Evolutionary conservation across 1,140 invertebrate species (phyloP), one percentile per base, ranked within the genome.

Genomic region (Sycophaga agraensis): DNA sequence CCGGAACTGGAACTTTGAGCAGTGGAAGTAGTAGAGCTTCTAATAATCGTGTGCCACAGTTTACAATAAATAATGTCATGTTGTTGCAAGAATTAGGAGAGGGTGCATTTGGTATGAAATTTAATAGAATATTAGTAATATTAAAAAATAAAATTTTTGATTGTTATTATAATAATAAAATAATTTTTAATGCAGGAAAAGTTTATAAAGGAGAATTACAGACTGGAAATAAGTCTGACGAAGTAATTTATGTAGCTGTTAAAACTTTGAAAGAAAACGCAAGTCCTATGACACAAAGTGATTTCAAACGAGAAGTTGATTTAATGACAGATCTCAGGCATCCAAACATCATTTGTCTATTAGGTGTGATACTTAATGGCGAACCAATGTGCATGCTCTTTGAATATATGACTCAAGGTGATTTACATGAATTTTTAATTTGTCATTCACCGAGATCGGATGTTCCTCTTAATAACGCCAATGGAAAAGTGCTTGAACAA

Each of bases 321-420:
- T 80, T 97, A 2, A 97, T 98, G 85, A 91, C 93, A 0, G 94
- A 97, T 76, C 80, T 99, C 40, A 87, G 91, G 55, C 96, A 98
- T 83, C 92, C 94, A 0, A 97, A 98, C 75, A 96, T 99, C 65
- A 94, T 98, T 42, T 96, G 94, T 79, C 86, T 98, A 46, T 83
- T 98, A 16, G 96, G 95, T 0, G 94, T 98, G 3, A 91, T 94
- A 49, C 84, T 94, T 46, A 90, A 91, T 66, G 92, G 95, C 55
- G 92, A 96, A 70, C 95, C 95, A 0, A 88, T 93, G 75, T 97
- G 94, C 73, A 96, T 98, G 93, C 81, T 98, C 2, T 98, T 97
- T 82, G 96, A 98, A 76, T 97, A 94, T 73, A 97, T 96, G 93
- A 89, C 90, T 2, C 88, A 93, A 72, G 96, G 96, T 2, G 95